A percentile compares a stretch with the other conserved stretches of the same genome.
These are phyloP conservation scores for Typhlomys cinereus DNA, from an alignment of 2,113 vertebrate species.

Conservation along the genomic window DNA sequence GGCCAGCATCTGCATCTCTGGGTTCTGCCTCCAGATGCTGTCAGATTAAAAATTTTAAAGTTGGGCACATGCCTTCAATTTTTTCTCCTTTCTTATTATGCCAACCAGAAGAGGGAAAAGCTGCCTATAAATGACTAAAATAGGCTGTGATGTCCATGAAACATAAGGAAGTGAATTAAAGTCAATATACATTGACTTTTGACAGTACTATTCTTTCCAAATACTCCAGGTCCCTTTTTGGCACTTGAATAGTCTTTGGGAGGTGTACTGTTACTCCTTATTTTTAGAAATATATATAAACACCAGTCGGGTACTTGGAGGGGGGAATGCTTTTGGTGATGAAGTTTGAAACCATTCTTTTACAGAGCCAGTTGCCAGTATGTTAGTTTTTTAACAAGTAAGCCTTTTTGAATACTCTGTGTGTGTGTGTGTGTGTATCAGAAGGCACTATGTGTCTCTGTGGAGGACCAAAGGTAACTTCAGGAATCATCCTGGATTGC, in stretches of 20 bases:
- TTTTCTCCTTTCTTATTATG: neutral
- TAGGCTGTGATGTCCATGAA: slow-evolving; percentile 1
- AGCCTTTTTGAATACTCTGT: no score
- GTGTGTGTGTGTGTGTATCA: no score
- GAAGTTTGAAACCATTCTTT: no score
- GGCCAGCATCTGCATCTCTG: neutral
- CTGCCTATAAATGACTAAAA: neutral
- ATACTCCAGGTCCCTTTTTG: neutral
- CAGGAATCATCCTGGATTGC: no score
- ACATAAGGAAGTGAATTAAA: slow-evolving; percentile 57
- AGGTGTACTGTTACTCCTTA: neutral
- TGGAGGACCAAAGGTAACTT: no score
- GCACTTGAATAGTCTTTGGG: neutral
- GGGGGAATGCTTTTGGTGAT: no score
- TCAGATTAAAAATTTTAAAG: neutral
- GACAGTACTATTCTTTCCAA: slow-evolving; percentile 31
- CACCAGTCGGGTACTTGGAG: no score
- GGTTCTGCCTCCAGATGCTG: neutral
- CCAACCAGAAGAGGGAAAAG: slow-evolving; percentile 12
- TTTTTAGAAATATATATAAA: no score
- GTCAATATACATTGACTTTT: neutral
- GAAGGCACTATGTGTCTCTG: no score
- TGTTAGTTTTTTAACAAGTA: no score
- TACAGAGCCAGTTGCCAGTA: no score
- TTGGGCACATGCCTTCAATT: neutral